Percentiles rank a stretch among this genome's conserved stretches.
Evolutionary conservation across 2,797 vertebrate genomes (phyloP).

Genomic region (Podarcis siculus): DNA sequence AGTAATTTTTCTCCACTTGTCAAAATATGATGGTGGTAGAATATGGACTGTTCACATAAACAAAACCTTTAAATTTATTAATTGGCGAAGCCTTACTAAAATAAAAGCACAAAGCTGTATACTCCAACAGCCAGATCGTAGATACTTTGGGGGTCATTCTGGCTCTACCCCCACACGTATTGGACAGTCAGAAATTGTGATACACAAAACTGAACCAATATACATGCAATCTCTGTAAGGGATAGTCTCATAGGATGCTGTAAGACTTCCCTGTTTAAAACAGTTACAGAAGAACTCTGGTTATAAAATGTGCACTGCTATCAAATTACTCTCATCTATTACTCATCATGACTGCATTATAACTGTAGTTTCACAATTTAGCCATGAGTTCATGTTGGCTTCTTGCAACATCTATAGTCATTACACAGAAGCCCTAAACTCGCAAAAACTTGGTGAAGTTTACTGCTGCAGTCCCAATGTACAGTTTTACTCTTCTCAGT

Average conservation of each 20-base stretch:
- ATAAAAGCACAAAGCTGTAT: accelerated
- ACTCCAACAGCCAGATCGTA: neutral
- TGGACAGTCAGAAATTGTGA: neutral
- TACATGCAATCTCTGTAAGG: neutral
- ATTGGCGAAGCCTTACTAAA: neutral
- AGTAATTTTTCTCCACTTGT: neutral
- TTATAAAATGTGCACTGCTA: constrained; percentile 42
- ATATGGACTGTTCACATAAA: neutral
- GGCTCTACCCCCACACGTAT: neutral
- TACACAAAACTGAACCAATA: neutral
- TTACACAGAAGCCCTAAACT: constrained; percentile 25
- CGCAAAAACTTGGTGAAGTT: neutral
- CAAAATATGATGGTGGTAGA: neutral
- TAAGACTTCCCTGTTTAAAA: constrained; percentile 9
- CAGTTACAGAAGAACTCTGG: constrained; percentile 38
- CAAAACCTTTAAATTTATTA: neutral
- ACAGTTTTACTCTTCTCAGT: neutral
- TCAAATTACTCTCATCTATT: constrained; percentile 37
- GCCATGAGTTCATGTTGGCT: constrained; percentile 63
- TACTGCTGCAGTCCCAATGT: neutral
- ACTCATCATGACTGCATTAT: constrained; percentile 61
- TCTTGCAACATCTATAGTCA: constrained; percentile 67
- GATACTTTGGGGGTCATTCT: accelerated
- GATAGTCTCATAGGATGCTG: constrained; percentile 16
- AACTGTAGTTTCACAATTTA: constrained; percentile 67